phyloP scores from a whole-genome alignment of 2,797 vertebrate genomes.

The Florisuga fusca region DNA sequence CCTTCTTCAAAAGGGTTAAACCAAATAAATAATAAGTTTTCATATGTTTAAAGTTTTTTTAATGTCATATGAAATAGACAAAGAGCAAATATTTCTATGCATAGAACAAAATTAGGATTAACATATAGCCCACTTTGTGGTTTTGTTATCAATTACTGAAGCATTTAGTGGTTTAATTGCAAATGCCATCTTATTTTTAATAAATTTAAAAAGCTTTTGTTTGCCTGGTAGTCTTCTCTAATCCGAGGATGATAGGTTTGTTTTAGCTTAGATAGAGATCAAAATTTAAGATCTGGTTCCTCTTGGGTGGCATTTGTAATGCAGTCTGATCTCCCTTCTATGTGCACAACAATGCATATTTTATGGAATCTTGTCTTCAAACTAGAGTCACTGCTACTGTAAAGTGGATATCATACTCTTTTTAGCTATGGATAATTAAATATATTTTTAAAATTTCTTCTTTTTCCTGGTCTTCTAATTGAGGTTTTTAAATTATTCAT shows the following conservation, averaged over 20 bases:
- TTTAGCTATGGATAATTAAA: slow-evolving; percentile 5
- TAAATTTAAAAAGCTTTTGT: neutral
- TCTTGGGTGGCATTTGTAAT: slow-evolving; percentile 28
- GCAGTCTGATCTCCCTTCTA: slow-evolving; percentile 30
- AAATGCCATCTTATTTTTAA: neutral
- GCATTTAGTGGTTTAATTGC: neutral
- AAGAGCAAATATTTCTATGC: neutral
- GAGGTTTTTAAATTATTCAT: neutral
- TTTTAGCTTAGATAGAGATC: neutral
- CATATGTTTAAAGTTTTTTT: neutral
- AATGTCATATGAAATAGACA: neutral
- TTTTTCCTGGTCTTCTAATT: neutral
- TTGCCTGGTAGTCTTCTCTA: neutral
- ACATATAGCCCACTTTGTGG: neutral
- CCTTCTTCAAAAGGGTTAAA: neutral
- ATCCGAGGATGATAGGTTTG: neutral
- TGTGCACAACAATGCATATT: neutral
- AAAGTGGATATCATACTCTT: neutral
- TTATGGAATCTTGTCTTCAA: slow-evolving; percentile 22
- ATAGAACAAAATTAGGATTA: neutral
- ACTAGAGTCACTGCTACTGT: neutral
- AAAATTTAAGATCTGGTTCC: slow-evolving; percentile 15
- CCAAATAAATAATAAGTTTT: neutral
- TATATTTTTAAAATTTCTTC: neutral
- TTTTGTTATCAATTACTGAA: neutral